A percentile compares a stretch with the other conserved stretches of the same genome.
Conservation (phyloP, 1,140 invertebrate species). For the Zaprionus ghesquierei region DNA sequence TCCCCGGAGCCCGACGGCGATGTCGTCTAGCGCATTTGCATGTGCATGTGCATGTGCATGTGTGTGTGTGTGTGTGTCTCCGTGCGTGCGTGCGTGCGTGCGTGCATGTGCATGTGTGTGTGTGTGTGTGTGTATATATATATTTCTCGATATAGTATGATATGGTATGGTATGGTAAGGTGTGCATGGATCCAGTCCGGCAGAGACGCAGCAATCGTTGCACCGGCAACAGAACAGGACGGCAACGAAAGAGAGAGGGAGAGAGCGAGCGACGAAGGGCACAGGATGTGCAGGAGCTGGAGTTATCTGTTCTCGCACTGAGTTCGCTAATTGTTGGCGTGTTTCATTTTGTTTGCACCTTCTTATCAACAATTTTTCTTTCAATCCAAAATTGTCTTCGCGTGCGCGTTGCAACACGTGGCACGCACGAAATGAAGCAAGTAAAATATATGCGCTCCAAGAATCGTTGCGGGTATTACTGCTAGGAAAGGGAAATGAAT, state of each 20-base stretch:
- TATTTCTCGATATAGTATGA: not conserved
- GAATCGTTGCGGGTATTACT: not conserved
- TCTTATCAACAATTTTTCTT: constrained; percentile 21
- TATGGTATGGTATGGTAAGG: not conserved
- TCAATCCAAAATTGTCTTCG: constrained; percentile 25
- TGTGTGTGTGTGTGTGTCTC: not conserved
- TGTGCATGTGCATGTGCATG: not conserved
- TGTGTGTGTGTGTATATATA: not conserved
- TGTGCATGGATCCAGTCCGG: not conserved
- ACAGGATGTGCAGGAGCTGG: not conserved
- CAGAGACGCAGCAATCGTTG: no score
- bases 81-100: no score
- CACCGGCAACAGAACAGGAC: no score
- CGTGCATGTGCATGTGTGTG: not conserved
- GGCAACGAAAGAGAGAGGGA: not conserved
- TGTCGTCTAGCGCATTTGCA: constrained; percentile 21
- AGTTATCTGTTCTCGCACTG: constrained; percentile 11
- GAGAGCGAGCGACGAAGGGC: not conserved
- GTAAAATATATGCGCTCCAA: constrained; percentile 38
- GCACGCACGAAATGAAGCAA: constrained; percentile 34
- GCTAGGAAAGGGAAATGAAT: no score
- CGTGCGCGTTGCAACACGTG: constrained; percentile 22
- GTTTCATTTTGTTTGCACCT: constrained; percentile 33
- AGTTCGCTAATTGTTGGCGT: constrained; percentile 36
- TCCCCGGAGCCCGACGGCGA: constrained; percentile 36